A percentile compares a stretch with the other conserved stretches of the same genome.
phyloP scores from a whole-genome alignment of 2,113 vertebrate species.

The Delphinus delphis region DNA sequence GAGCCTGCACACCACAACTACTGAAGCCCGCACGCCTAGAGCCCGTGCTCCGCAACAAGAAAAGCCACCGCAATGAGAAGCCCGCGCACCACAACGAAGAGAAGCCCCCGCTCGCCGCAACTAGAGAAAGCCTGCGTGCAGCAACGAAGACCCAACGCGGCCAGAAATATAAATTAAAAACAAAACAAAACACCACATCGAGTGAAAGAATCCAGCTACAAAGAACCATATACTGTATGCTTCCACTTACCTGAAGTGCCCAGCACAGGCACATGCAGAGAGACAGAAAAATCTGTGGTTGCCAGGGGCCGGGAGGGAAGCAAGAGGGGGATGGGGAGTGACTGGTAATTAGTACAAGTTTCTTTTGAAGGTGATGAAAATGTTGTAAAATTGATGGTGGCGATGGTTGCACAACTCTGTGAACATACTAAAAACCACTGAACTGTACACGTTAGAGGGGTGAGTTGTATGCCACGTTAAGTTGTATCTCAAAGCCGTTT shows the following conservation, averaged over 20 bases:
- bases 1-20: too few relatives aligned
- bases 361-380: accelerated
- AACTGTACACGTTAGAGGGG: accelerated
- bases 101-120: too few relatives aligned
- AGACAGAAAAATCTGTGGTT: accelerated
- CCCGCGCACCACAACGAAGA: accelerated
- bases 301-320: accelerated
- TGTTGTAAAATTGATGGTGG: too few relatives aligned
- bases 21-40: too few relatives aligned
- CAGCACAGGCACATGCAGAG: not conserved
- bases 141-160: too few relatives aligned
- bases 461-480: accelerated
- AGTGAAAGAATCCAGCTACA: not conserved
- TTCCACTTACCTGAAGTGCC: accelerated
- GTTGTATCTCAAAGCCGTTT: not conserved
- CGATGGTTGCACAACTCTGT: not conserved
- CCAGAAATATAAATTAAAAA: too few relatives aligned
- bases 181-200: too few relatives aligned
- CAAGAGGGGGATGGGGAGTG: accelerated
- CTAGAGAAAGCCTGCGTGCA: accelerated
- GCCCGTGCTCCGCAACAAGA: too few relatives aligned
- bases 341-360: accelerated
- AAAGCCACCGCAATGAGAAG: too few relatives aligned
- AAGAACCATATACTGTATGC: accelerated
- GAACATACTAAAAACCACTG: not conserved